Conservation (phyloP, 2,113 vertebrate species). For the Calyptomena viridis region DNA sequence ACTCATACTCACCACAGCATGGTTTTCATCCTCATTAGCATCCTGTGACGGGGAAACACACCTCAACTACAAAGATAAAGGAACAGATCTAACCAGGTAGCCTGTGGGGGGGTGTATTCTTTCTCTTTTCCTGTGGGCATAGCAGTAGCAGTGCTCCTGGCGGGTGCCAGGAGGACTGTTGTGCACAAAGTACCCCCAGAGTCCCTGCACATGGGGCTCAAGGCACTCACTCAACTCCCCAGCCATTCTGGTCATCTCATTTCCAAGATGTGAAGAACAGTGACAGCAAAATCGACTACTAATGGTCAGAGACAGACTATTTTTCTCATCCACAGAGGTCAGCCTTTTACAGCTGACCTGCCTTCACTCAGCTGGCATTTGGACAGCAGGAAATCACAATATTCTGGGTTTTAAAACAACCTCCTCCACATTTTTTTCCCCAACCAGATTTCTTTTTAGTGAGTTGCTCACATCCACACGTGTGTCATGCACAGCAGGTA, state of each 20-base stretch:
- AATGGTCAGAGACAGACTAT: neutral
- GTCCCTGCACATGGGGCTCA: neutral
- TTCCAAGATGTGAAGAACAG: neutral
- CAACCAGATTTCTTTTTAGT: neutral
- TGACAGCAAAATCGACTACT: neutral
- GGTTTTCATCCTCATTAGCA: neutral
- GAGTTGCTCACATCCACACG: neutral
- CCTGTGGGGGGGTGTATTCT: neutral
- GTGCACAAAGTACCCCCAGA: neutral
- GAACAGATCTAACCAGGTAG: neutral
- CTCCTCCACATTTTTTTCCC: neutral
- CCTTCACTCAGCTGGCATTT: neutral
- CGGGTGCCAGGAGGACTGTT: accelerated
- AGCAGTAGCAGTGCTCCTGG: neutral
- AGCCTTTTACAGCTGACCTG: neutral
- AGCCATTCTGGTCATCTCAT: neutral
- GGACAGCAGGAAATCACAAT: neutral
- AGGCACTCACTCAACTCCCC: neutral
- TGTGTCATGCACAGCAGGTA: neutral
- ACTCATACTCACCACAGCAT: neutral
- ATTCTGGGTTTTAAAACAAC: neutral
- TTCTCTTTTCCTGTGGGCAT: neutral
- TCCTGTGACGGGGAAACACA: neutral
- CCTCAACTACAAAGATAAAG: neutral
- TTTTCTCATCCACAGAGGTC: neutral